Base-by-base conservation (phyloP, 1,140 invertebrate genomes). In the Heterodera carotae region DNA sequence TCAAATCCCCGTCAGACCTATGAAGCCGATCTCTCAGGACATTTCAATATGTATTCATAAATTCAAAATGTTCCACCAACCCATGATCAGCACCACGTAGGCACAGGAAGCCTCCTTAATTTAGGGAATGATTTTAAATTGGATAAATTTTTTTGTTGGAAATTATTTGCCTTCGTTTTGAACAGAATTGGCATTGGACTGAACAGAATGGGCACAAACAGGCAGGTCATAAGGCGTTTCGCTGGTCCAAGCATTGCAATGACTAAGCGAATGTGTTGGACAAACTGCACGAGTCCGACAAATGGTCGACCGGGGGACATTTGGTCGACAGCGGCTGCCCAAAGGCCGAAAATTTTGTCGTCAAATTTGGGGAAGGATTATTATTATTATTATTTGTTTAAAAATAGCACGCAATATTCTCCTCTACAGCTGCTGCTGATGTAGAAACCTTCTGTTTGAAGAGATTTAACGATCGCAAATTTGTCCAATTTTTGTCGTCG, bases 101-200 rank as follows among this genome's bases (percentile, higher is more conserved):
- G 83, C 84, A 53, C 84, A 83, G 39, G 33, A 68, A 29, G 80
- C 74, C 78, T 84, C 88, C 88, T 88, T 77, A 81, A 78, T 74
- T 10, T 10, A 78, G 1, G 1, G 36, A 25, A 29, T 48, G 22
- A 48, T 56, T 36, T 27, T 22, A 29, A 29, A 39, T 67, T 1
- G 8, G 43, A 6, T 33, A 2, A 70, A 31, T 68, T 69, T 43
- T 76, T 29, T 34, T 34, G 76, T 64, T 10, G 69, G 25, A 27
- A 66, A 62, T 75, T n/a, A 69, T 15, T 60, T 31, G 66, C 71
- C 71, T 31, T 34, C 27, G 56, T 59, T 29, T 10, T 12, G 27
- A 74, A 27, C 29, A 60, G 15, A 53, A 74, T 8, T 22, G 56
- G 71, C 36, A 74, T 18, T 29, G 71, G 71, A n/a, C 27, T 34